Conservation (phyloP, 1,140 invertebrate species). For the Polypedilum vanderplanki region DNA sequence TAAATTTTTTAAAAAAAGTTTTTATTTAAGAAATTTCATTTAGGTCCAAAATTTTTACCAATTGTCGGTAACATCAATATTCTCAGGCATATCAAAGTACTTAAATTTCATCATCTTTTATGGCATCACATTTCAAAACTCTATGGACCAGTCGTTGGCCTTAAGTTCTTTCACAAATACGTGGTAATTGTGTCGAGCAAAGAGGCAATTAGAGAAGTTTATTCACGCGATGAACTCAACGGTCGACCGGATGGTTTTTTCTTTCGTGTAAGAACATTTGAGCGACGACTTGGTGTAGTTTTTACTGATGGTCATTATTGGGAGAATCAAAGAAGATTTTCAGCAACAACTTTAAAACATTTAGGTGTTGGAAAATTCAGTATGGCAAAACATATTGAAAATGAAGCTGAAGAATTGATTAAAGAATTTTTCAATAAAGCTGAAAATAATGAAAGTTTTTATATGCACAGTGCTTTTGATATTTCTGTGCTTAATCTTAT, state of each 20-base stretch:
- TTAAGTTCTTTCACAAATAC: slow-evolving; percentile 38
- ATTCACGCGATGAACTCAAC: slow-evolving; percentile 56
- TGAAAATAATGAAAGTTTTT: slow-evolving; percentile 38
- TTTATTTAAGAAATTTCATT: not conserved
- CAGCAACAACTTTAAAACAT: slow-evolving; percentile 47
- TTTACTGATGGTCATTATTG: slow-evolving; percentile 53
- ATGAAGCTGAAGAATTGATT: slow-evolving; percentile 48
- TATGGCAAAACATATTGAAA: slow-evolving; percentile 48
- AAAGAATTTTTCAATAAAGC: slow-evolving; percentile 34
- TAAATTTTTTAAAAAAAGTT: not conserved
- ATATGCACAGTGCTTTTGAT: slow-evolving; percentile 51
- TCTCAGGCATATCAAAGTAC: not conserved
- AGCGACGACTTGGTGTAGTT: slow-evolving; percentile 54
- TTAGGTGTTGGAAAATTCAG: slow-evolving; percentile 49
- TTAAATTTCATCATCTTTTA: not conserved
- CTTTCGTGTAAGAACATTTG: slow-evolving; percentile 54
- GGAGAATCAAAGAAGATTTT: slow-evolving; percentile 51
- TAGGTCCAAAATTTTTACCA: slow-evolving; percentile 3
- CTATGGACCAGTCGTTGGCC: slow-evolving; percentile 5
- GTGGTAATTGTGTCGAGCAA: slow-evolving; percentile 56
- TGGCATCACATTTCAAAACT: not conserved
- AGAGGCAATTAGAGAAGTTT: slow-evolving; percentile 53
- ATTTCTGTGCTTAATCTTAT: slow-evolving; percentile 61
- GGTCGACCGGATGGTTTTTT: slow-evolving; percentile 64
- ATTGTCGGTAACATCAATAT: not conserved